Base-by-base conservation (phyloP, 2,113 vertebrate species). In the Gymnogyps californianus region DNA sequence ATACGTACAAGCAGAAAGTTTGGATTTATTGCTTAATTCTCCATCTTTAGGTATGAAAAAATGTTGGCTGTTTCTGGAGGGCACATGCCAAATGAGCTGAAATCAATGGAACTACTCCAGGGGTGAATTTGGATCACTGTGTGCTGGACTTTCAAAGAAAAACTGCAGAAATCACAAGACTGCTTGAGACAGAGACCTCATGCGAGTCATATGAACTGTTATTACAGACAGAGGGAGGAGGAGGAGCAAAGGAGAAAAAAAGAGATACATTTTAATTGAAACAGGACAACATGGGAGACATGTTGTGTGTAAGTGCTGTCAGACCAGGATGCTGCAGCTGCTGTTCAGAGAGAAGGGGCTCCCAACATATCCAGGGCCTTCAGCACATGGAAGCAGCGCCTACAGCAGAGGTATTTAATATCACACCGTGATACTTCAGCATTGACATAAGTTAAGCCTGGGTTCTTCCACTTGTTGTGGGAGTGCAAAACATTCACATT, bases 91-190 rank as follows among this genome's bases (percentile, higher is more conserved):
- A 85, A 61, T 31, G 46, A 87, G 32, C 55, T 83, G 82, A 62
- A 93, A 80, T 54, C 34, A n/a, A 12, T 14, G 29, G 28, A 91
- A 16, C 34, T 82, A 31, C 61, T 81, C 44, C n/a, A 79, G 49
- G 16, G 38, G 24, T 66, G 34, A 78, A 54, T 78, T 42, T 71
- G 51, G 72, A 82, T 67, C 19, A 55, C 10, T 13, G 40, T 1
- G 0, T 25, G 88, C 97, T 93, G 83, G 75, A 46, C 61, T 84
- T 87, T 52, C 58, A 91, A 87, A 86, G 91, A 67, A 95, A 97
- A 98, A 95, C 69, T 94, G 83, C 90, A 97, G 95, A 96, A 98
- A 98, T 99, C 99, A 99, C 98, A 98, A 95, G 99, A 98, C 97
- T 83, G 80, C 97, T 98, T 96, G 96, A 89, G 49, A 96, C 96